Evolutionary conservation across 1,140 invertebrate species (phyloP), one percentile per base, ranked within the genome.

Genomic region (Hyles euphorbiae): DNA sequence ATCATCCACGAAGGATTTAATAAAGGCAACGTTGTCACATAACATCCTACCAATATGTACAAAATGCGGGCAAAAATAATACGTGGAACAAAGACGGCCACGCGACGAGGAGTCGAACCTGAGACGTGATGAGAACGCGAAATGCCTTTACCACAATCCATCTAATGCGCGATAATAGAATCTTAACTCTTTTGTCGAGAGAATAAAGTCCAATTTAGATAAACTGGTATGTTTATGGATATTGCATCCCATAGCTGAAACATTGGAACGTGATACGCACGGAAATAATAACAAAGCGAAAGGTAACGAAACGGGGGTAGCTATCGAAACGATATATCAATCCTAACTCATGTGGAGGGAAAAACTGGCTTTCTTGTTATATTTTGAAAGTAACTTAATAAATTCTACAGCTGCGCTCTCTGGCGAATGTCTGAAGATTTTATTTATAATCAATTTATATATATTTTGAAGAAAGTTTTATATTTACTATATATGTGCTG

Each of bases 211-310:
- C 3, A 9, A 9, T 52, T 9, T 34, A 52, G 33, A 52, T n/a
- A 34, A 11, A 9, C 32, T n/a, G 9, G 5, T 34, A 32, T 32
- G 34, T 52, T 33, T 50, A 50, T 50, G 34, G 48, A 50, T 50
- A 33, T 22, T 22, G 22, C 22, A 22, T 50, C 48, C 11, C 48
- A 32, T 34, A 34, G 11, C 67, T 63, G 60, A 68, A 67, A 65
- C 53, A 70, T 68, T 33, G 51, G 67, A 53, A 80, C 74, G 74
- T 77, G 76, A 73, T 61, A 68, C 59, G 72, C 62, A 76, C 68
- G 63, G 67, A 78, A 79, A 83, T 81, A 81, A 81, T 72, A 75
- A 78, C 67, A 72, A 65, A 75, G 76, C 67, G 70, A 65, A 63
- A 60, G 45, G 50, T 47, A 61, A 55, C 33, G 50, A 34, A 52